phyloP scores from a whole-genome alignment of 1,140 invertebrate species.

The Drosophila mojavensis region DNA sequence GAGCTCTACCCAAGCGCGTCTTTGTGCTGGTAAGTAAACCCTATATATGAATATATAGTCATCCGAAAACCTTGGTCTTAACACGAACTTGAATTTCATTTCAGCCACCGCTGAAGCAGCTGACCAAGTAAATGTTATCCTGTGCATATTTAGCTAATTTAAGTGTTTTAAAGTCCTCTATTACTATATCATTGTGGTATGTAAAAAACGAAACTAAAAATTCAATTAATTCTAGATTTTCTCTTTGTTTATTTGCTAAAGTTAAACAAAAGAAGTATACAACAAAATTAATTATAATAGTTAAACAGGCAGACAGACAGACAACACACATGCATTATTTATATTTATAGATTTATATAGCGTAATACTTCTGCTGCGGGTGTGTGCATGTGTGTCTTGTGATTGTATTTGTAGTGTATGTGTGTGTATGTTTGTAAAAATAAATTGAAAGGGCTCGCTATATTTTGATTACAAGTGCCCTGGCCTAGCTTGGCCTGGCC shows the following conservation, averaged over 20 bases:
- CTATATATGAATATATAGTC: not conserved
- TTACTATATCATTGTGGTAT: slow-evolving; percentile 52
- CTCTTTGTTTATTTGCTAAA: slow-evolving; percentile 35
- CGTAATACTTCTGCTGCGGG: slow-evolving; percentile 70
- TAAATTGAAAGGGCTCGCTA: slow-evolving; percentile 45
- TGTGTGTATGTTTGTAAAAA: slow-evolving; percentile 3
- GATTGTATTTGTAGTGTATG: slow-evolving; percentile 36
- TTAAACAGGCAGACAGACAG: slow-evolving; percentile 8
- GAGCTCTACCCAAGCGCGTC: slow-evolving; percentile 81
- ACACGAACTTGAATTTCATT: not conserved
- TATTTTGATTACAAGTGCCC: slow-evolving; percentile 39
- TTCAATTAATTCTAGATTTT: not conserved
- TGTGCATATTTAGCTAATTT: slow-evolving; percentile 42
- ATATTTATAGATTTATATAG: slow-evolving; percentile 40
- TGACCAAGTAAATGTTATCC: slow-evolving; percentile 60
- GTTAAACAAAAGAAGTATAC: slow-evolving; percentile 39
- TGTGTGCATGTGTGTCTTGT: slow-evolving; percentile 14
- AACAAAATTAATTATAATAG: slow-evolving; percentile 34
- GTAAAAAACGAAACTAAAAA: slow-evolving; percentile 60
- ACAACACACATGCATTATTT: slow-evolving; percentile 51
- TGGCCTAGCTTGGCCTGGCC: slow-evolving; percentile 23
- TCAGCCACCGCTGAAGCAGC: slow-evolving; percentile 77
- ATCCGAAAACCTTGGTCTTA: not conserved
- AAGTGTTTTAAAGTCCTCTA: slow-evolving; percentile 71
- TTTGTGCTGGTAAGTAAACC: slow-evolving; percentile 77